Percentiles rank a stretch among this genome's conserved stretches.
These are phyloP conservation scores for Sylvicapra grimmia DNA, from an alignment of 2,113 vertebrate genomes.

Conservation along the genomic window DNA sequence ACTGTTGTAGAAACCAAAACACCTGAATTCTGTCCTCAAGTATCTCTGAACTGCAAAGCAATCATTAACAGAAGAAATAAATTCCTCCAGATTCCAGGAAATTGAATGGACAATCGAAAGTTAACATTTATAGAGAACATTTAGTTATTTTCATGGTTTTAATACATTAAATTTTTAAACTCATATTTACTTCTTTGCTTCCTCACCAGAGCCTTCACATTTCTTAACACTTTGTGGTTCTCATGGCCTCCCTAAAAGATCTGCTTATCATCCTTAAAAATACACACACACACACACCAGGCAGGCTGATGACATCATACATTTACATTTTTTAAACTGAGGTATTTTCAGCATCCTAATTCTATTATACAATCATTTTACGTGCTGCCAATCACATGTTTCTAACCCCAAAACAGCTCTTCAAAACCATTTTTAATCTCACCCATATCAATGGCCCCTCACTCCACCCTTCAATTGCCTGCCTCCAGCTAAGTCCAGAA, in stretches of 20 bases:
- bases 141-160: slow-evolving; percentile 9
- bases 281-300: not conserved
- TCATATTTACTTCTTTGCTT: not conserved
- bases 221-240: not conserved
- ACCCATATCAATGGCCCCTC: not conserved
- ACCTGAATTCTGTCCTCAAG: not conserved
- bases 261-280: not conserved
- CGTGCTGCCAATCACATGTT: not conserved
- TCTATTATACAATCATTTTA: slow-evolving; percentile 16
- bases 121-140: not conserved
- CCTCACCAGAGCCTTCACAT: not conserved
- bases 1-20: not conserved
- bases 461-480: not conserved
- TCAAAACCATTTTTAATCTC: not conserved
- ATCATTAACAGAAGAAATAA: not conserved
- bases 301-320: not conserved
- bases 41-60: not conserved
- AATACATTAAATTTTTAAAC: not conserved
- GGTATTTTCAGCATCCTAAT: not conserved
- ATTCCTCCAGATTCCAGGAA: not conserved
- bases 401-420: not conserved
- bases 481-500: not conserved
- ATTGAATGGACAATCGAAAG: not conserved
- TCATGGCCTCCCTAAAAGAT: not conserved
- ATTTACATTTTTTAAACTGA: not conserved